Conservation (phyloP, 2,888 invertebrate species). For the Acanthopleura granulata region DNA sequence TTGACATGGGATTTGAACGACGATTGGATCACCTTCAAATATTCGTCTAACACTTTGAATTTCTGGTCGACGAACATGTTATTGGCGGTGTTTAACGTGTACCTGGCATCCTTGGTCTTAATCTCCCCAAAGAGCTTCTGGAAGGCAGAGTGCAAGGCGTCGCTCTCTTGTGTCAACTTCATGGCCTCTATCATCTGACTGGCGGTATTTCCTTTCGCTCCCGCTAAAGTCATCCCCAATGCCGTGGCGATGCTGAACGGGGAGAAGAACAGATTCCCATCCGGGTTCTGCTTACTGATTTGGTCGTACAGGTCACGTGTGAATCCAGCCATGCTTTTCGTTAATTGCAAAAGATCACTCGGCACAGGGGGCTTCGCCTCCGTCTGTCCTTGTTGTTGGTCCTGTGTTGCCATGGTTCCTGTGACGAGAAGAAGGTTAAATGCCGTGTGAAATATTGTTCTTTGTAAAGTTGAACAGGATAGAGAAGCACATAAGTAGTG, state of each 20-base stretch:
- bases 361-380: neutral
- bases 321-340: neutral
- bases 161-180: slow-evolving; percentile 29
- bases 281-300: slow-evolving; percentile 29
- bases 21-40: slow-evolving; percentile 37
- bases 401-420: neutral
- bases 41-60: slow-evolving; percentile 43
- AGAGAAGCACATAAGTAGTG: too few relatives aligned
- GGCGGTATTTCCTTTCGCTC: slow-evolving; percentile 65
- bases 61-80: slow-evolving; percentile 44
- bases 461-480: too few relatives aligned
- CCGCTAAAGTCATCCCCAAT: slow-evolving; percentile 68
- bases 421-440: neutral
- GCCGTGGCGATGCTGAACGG: slow-evolving; percentile 69
- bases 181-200: slow-evolving; percentile 53
- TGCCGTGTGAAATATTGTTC: too few relatives aligned
- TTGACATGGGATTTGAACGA: slow-evolving; percentile 44
- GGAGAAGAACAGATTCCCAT: slow-evolving; percentile 59
- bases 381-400: neutral
- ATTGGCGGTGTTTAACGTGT: slow-evolving; percentile 56
- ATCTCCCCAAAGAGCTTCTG: slow-evolving; percentile 37
- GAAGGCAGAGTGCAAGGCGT: slow-evolving; percentile 33
- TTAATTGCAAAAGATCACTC: neutral
- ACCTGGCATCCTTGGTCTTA: slow-evolving; percentile 32
- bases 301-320: neutral